Conservation (phyloP, 2,888 invertebrate species). For the Chelonus formosanus region DNA sequence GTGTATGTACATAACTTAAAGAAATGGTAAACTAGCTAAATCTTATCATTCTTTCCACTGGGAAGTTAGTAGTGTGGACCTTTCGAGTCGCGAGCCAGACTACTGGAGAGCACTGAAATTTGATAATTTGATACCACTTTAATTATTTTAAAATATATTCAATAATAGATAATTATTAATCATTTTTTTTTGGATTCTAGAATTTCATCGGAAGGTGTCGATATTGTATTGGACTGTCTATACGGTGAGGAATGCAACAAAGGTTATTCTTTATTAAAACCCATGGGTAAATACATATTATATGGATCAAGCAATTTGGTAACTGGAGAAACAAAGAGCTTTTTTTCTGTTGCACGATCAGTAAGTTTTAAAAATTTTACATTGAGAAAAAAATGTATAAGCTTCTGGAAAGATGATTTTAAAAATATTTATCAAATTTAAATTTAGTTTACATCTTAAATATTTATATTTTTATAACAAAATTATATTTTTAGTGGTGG, state of each 20-base stretch:
- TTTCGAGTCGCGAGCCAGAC: too few species aligned
- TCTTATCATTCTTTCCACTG: too few species aligned
- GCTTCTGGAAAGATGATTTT: too few species aligned
- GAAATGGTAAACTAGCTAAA: too few species aligned
- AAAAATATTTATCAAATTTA: not conserved
- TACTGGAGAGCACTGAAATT: too few species aligned
- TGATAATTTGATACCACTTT: not conserved
- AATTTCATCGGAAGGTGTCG: slow-evolving; percentile 80
- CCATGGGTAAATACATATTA: slow-evolving; percentile 88
- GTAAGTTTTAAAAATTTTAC: slow-evolving; percentile 69
- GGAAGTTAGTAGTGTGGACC: too few species aligned
- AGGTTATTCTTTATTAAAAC: slow-evolving; percentile 83
- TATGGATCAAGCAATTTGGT: slow-evolving; percentile 90
- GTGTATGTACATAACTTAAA: too few species aligned
- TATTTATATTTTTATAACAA: too few species aligned
- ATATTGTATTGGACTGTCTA: slow-evolving; percentile 86
- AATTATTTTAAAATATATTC: not conserved
- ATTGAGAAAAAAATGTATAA: slow-evolving; percentile 11
- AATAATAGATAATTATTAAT: too few species aligned
- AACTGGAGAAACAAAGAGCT: slow-evolving; percentile 89
- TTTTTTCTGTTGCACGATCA: slow-evolving; percentile 89
- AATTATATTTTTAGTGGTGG: slow-evolving; percentile 77
- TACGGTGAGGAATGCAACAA: slow-evolving; percentile 90
- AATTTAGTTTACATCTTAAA: too few species aligned
- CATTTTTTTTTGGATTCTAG: slow-evolving; percentile 61